These are phyloP conservation scores for Monodelphis domestica DNA, from an alignment of 2,797 vertebrate species.

Conservation along the genomic window DNA sequence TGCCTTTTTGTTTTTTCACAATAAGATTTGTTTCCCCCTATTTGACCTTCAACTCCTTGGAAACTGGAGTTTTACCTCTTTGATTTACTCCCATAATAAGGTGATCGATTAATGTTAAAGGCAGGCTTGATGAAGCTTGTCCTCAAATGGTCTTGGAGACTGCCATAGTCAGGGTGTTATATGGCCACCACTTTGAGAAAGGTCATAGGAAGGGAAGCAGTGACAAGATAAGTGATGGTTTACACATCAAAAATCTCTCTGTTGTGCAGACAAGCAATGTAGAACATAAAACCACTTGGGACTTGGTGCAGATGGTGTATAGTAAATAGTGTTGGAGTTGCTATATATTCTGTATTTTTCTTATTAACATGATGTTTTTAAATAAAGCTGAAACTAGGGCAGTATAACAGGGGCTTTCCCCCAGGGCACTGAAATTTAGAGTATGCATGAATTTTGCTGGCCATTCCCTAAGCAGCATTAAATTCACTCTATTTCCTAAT, in stretches of 20 bases:
- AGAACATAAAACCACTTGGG: slow-evolving; percentile 75
- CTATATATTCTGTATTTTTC: slow-evolving; percentile 55
- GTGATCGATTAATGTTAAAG: slow-evolving; percentile 82
- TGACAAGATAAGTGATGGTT: slow-evolving; percentile 80
- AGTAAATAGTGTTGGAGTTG: slow-evolving; percentile 78
- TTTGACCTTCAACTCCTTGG: slow-evolving; percentile 82
- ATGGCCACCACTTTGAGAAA: slow-evolving; percentile 79
- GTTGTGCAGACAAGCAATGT: slow-evolving; percentile 65
- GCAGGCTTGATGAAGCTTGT: slow-evolving; percentile 81
- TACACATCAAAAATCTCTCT: slow-evolving; percentile 76
- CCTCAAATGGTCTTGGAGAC: slow-evolving; percentile 77
- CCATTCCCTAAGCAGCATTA: not conserved
- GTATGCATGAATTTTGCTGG: not conserved
- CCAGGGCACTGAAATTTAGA: not conserved
- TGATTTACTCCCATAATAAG: slow-evolving; percentile 85
- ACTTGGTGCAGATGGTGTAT: slow-evolving; percentile 70
- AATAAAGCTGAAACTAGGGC: not conserved
- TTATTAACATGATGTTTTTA: slow-evolving; percentile 56
- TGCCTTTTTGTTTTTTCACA: slow-evolving; percentile 70
- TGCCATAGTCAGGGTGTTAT: slow-evolving; percentile 77
- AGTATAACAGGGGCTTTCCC: not conserved
- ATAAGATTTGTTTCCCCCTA: slow-evolving; percentile 70
- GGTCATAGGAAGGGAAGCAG: slow-evolving; percentile 82
- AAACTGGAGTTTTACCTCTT: slow-evolving; percentile 79
- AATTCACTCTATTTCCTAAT: not conserved